phyloP scores from a whole-genome alignment of 2,113 vertebrate species.

The Steatornis caripensis region DNA sequence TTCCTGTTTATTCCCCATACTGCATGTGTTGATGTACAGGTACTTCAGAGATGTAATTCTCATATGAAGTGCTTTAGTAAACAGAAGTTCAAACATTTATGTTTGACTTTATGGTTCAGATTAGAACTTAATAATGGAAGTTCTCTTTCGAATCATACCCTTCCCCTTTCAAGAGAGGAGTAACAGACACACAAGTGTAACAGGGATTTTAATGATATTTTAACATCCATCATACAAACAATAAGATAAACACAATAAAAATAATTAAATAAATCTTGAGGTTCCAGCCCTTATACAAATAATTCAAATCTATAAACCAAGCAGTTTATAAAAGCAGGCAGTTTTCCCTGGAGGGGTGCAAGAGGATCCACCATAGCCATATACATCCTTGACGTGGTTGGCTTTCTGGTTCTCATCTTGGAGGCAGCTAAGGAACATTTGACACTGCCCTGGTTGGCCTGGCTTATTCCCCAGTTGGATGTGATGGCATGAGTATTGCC shows the following conservation, averaged over 20 bases:
- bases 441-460: too few relatives aligned
- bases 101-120: not conserved
- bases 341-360: too few relatives aligned
- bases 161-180: not conserved
- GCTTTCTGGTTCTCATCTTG: too few relatives aligned
- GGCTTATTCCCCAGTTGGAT: too few relatives aligned
- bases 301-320: slow-evolving; percentile 21
- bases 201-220: not conserved
- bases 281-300: slow-evolving; percentile 63
- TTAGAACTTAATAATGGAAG: not conserved
- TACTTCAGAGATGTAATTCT: too few relatives aligned
- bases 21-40: too few relatives aligned
- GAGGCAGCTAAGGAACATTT: too few relatives aligned
- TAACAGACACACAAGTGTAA: not conserved
- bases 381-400: too few relatives aligned
- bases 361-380: too few relatives aligned
- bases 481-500: too few relatives aligned
- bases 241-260: slow-evolving; percentile 77
- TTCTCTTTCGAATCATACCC: not conserved
- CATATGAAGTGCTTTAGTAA: not conserved
- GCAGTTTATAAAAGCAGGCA: slow-evolving; percentile 31
- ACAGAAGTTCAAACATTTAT: not conserved
- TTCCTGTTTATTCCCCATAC: too few relatives aligned
- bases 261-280: slow-evolving; percentile 76
- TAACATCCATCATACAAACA: slow-evolving; percentile 33